Conservation (phyloP, 2,797 vertebrate genomes). For the Myotis daubentonii region DNA sequence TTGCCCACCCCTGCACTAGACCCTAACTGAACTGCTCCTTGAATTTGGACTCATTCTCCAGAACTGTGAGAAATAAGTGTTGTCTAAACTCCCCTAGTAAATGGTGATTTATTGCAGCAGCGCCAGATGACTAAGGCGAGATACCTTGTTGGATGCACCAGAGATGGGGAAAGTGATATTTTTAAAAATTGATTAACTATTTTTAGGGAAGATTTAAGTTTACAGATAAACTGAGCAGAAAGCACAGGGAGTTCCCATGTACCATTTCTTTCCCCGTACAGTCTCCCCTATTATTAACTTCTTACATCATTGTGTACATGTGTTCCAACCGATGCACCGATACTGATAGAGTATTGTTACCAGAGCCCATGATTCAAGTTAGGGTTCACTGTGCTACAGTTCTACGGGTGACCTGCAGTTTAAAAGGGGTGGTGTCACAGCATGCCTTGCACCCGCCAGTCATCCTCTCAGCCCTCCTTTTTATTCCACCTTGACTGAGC, state of each 20-base stretch:
- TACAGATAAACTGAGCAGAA: neutral
- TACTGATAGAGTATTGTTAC: neutral
- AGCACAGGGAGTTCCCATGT: neutral
- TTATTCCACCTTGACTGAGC: neutral
- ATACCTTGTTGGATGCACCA: neutral
- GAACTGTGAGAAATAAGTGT: neutral
- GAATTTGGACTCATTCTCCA: neutral
- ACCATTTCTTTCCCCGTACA: neutral
- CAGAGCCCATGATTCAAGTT: neutral
- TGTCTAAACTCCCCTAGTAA: fast-evolving
- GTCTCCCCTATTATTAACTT: neutral
- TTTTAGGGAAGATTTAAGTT: neutral
- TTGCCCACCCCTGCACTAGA: too few species aligned
- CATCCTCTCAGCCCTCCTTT: neutral
- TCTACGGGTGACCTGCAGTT: neutral
- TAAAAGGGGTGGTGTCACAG: neutral
- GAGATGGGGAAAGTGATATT: neutral
- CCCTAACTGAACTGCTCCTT: too few species aligned
- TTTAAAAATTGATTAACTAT: neutral
- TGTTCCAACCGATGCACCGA: neutral
- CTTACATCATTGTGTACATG: neutral
- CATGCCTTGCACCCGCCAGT: neutral
- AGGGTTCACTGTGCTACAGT: neutral
- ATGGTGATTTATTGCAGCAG: neutral
- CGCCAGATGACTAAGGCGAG: neutral